Conservation (phyloP, 2,888 invertebrate species). For the Drosophila mulleri region DNA sequence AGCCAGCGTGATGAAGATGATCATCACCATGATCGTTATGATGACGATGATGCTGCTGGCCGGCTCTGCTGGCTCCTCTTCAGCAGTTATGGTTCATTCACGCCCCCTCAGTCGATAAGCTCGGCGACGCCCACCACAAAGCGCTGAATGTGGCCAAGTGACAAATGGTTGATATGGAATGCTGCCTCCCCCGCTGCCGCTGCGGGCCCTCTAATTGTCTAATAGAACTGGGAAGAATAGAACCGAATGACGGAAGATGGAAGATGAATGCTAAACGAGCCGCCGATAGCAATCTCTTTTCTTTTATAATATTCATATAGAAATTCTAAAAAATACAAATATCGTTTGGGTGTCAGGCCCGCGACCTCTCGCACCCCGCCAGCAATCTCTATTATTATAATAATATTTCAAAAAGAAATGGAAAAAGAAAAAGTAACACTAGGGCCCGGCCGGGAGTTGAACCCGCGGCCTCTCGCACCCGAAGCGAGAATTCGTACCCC, state of each 20-base stretch:
- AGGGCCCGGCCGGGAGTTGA: constrained; percentile 81
- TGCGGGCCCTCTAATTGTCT: neutral
- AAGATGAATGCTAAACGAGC: constrained; percentile 44
- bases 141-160: constrained; percentile 49
- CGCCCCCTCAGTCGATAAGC: constrained; percentile 22
- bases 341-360: constrained; percentile 83
- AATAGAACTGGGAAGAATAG: neutral
- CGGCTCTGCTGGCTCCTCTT: constrained; percentile 2
- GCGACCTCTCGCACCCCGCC: constrained; percentile 82
- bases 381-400: constrained; percentile 21
- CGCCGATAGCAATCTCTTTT: constrained; percentile 34
- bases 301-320: constrained; percentile 6
- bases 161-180: constrained; percentile 53
- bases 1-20: constrained; percentile 3
- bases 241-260: neutral
- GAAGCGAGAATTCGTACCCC: constrained; percentile 83
- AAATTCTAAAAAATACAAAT: neutral
- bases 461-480: constrained; percentile 84
- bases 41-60: constrained; percentile 2
- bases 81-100: constrained; percentile 19
- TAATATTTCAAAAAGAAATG: constrained; percentile 1
- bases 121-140: constrained; percentile 49
- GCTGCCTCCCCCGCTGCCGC: neutral
- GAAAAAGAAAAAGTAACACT: constrained; percentile 1
- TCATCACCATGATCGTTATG: constrained; percentile 9